Conservation (phyloP, 2,888 invertebrate genomes). For the Trichogramma evanescens region DNA sequence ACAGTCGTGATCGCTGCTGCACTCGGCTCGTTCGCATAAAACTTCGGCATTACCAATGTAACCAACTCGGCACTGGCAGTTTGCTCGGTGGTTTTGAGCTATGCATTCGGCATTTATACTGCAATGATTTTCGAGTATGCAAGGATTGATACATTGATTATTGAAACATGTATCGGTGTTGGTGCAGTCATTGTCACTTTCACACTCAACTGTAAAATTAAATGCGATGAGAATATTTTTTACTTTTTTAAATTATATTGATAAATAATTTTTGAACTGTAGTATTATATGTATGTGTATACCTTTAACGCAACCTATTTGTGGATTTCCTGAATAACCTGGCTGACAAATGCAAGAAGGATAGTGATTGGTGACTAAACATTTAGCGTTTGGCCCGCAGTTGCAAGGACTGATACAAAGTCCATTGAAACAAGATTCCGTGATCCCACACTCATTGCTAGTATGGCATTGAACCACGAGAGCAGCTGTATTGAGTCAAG, state of each 20-base stretch:
- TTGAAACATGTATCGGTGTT: conserved; percentile 75
- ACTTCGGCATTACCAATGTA: conserved; percentile 74
- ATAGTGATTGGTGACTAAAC: conserved; percentile 74
- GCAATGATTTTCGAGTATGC: conserved; percentile 72
- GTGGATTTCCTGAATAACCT: conserved; percentile 81
- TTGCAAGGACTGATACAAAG: conserved; percentile 78
- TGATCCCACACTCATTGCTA: conserved; percentile 72
- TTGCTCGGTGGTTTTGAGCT: conserved; percentile 70
- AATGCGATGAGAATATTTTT: conserved; percentile 10
- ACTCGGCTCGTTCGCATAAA: conserved; percentile 71
- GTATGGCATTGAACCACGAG: conserved; percentile 68
- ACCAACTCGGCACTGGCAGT: conserved; percentile 72
- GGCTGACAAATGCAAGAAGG: conserved; percentile 77
- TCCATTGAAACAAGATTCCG: conserved; percentile 76
- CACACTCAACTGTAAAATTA: conserved; percentile 64
- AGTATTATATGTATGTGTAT: conserved; percentile 13
- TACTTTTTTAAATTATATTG: not conserved
- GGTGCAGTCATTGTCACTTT: conserved; percentile 75
- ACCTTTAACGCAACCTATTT: conserved; percentile 66
- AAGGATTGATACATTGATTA: conserved; percentile 74
- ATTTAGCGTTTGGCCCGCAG: conserved; percentile 77
- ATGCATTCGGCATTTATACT: conserved; percentile 79
- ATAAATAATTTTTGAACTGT: not conserved
- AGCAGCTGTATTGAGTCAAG: conserved; percentile 44
- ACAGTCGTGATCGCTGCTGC: conserved; percentile 72